Base-by-base conservation (phyloP, 2,888 invertebrate genomes). In the Eristalinus sepulchralis region DNA sequence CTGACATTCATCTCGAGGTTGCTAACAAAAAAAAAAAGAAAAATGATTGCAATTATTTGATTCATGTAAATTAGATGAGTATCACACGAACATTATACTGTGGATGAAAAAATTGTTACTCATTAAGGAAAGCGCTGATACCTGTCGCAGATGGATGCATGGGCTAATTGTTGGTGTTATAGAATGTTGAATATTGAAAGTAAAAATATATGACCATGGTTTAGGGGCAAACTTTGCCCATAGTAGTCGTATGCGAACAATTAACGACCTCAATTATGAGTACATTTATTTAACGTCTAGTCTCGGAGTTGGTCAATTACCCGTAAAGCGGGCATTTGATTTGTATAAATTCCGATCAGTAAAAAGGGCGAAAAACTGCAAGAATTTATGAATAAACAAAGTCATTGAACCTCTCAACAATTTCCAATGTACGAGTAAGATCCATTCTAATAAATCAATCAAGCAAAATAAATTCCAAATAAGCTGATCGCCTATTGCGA, bases 1-100 rank as follows among this genome's bases (percentile, higher is more conserved):
- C 66, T 84, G 66, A 62, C 75, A 80, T 80, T 84, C 80, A 67
- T 66, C 39, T 78, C 8, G 78, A 71, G 78, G 78, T 64, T 71
- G 36, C 17, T 24, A 27, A 24, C 13, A 59, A 60, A 60, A 80
- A 72, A 60, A 36, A 76, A 68, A 20, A n/a, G 2, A 27, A 27
- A 27, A 27, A 27, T 27, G 27, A 27, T 20, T 22, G 39, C 57
- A 75, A 83, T 83, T 83, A 79, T 79, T 83, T 36, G 68, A 73
- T 75, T 76, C 84, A 78, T 63, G 70, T 62, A 76, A 80, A 84
- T 84, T 55, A 80, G 84, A 84, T 84, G 66, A 47, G 47, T 84
- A 84, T 84, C 84, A 76, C 76, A 84, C 76, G 80, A 84, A 84
- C 76, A 71, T 71, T 64, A 70, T 8, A 57, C 57, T 62, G 20